Evolutionary conservation across 2,113 vertebrate species (phyloP), one percentile per base, ranked within the genome.

Genomic region (Coryphaenoides rupestris): DNA sequence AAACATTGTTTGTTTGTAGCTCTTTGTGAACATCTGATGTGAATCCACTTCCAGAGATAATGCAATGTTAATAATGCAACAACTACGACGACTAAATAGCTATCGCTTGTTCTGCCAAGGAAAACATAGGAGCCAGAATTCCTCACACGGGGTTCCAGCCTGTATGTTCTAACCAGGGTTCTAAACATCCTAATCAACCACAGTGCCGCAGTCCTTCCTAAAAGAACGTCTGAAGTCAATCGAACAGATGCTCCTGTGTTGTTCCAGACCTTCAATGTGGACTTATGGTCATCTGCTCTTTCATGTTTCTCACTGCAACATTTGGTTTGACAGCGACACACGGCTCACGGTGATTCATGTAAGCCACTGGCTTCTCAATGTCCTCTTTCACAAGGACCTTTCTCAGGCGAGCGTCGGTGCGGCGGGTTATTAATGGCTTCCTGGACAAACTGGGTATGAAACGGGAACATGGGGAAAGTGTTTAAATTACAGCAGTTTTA

Each of bases 271-370:
- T 60, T 67, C 15, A 61, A 76, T 72, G 21, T 55, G 19, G 28
- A 28, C 68, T 73, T 1, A 24, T 58, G 14, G 78, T 73, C 76
- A 83, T 85, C 80, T 55, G 68, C 76, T 70, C 70, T 58, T 40
- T 78, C 69, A 73, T 77, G 81, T 66, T 78, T 83, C 72, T 73
- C 69, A 52, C 72, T 26, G 79, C 26, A 21, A 55, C 70, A 40
- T 64, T 68, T 70, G 13, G 78, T 80, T 78, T 84, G 80, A 83
- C 84, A 79, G 79, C 24, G 22, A 77, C n/a, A 65, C 76, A 55
- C 7, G 19, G 65, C 73, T 54, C 2, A 65, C 67, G 72, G 45
- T 84, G 81, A 89, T 89, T 85, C 79, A 87, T 79, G 77, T 50
- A 49, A 71, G 79, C 69, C 81, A 69, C 67, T 80, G 78, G 55